Evolutionary conservation across 2,113 vertebrate species (phyloP).

Genomic region (Petroica traversi): DNA sequence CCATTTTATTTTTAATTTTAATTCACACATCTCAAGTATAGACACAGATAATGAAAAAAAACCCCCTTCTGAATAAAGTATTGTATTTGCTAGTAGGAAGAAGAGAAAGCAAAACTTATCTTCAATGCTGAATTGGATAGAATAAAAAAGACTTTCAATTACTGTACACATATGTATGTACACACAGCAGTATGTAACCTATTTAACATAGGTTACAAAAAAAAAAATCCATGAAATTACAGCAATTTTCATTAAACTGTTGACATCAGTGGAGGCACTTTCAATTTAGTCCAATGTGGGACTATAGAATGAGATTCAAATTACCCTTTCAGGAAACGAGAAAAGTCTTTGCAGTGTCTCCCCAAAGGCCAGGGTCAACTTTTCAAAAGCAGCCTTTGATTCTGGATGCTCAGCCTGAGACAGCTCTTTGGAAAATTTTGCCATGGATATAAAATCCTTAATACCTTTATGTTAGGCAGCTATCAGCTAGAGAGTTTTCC

Average conservation of each 20-base stretch:
- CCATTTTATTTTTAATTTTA: conserved; percentile 57
- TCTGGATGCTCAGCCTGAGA: neutral
- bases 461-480: neutral
- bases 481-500: neutral
- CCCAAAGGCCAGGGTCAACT: conserved; percentile 34
- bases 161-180: neutral
- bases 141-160: conserved; percentile 50
- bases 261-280: conserved; percentile 15
- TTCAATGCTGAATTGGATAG: neutral
- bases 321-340: conserved; percentile 29
- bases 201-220: neutral
- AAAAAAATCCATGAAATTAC: neutral
- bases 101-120: conserved; percentile 42
- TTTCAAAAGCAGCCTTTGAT: conserved; percentile 49
- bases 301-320: conserved; percentile 48
- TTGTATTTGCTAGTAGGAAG: conserved; percentile 45
- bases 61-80: conserved; percentile 16
- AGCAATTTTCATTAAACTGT: conserved; percentile 39
- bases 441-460: conserved; percentile 18
- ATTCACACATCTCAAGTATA: conserved; percentile 56
- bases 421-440: conserved; percentile 30
- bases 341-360: conserved; percentile 6
- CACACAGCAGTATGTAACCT: neutral
- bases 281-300: neutral
- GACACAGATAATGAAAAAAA: conserved; percentile 41